Percentiles rank a stretch among this genome's conserved stretches.
Evolutionary conservation across 2,113 vertebrate genomes (phyloP).

Genomic region (Oncorhynchus tshawytscha): DNA sequence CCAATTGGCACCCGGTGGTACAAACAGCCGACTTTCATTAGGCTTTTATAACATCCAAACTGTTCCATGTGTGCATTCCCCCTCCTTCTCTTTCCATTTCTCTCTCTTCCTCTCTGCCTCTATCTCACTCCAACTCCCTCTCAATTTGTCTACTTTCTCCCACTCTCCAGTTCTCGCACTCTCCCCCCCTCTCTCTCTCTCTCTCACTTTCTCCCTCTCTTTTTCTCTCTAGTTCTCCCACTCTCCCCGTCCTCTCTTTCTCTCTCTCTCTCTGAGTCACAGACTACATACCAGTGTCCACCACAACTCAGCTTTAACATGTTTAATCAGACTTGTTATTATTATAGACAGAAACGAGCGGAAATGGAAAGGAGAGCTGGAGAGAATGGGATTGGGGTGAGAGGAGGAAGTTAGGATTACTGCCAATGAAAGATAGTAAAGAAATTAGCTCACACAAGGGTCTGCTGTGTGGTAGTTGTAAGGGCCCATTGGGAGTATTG

Average conservation of each 20-base stretch:
- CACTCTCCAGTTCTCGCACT: too few relatives aligned
- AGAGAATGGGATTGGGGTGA: not conserved
- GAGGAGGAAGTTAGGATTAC: not conserved
- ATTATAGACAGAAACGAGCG: not conserved
- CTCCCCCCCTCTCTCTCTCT: not conserved
- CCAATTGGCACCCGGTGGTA: conserved; percentile 41
- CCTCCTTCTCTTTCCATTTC: not conserved
- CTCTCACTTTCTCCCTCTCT: not conserved
- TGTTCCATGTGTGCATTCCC: conserved; percentile 31
- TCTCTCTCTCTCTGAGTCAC: conserved; percentile 3
- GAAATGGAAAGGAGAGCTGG: too few relatives aligned
- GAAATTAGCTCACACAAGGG: conserved; percentile 5
- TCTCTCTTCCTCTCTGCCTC: conserved; percentile 8
- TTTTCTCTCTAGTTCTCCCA: not conserved
- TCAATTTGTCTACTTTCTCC: not conserved
- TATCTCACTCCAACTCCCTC: conserved; percentile 1
- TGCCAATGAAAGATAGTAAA: not conserved
- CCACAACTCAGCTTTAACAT: not conserved
- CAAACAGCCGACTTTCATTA: conserved; percentile 51
- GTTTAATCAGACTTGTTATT: not conserved
- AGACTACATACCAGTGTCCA: not conserved
- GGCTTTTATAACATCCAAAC: conserved; percentile 42
- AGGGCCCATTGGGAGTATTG: conserved; percentile 4
- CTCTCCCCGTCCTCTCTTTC: not conserved
- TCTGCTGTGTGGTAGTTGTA: conserved; percentile 8